Evolutionary conservation across 2,113 vertebrate species (phyloP), one percentile per base, ranked within the genome.

Genomic region (Macquaria australasica): DNA sequence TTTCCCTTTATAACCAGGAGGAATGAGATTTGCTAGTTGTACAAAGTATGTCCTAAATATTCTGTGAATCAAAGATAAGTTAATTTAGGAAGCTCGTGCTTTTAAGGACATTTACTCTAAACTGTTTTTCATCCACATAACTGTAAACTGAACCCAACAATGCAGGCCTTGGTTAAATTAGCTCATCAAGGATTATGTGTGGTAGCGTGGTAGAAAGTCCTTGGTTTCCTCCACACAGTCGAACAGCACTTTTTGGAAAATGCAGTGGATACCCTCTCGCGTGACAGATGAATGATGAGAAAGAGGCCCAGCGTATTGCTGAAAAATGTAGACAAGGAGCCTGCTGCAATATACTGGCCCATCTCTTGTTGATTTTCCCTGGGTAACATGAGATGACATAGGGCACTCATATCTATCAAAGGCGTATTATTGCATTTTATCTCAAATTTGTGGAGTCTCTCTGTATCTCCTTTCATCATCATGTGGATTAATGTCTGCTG

Each of bases 261-360:
- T 39, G 21, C 16, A 56, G 41, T 16, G 41, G 77, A 79, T 81
- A 69, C 14, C 15, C 9, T 84, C 25, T 73, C 28, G 67, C 21
- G 10, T 55, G 73, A 60, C 75, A 76, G 73, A 87, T 86, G 41
- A 91, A 70, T 73, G 68, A 89, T 90, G 82, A 90, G 81, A 31
- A 81, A 69, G 80, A 87, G 82, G 81, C 73, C 82, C 69, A 51
- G 63, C 12, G 3, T 51, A 31, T 70, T 78, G 39, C 53, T 75
- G 48, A 84, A 76, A 73, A 84, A 87, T 58, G 59, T 53, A 69
- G 66, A 85, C 59, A 39, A 67, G 56, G 56, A 82, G 77, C 53
- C 69, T 55, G 10, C 39, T 71, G 25, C 58, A 80, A 45, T 77
- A 70, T 43, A 77, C 45, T n/a, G 72, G 31, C 63, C 39, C 34